A percentile compares a stretch with the other conserved stretches of the same genome.
Evolutionary conservation across 2,797 vertebrate species (phyloP).

Genomic region (Gallirallus australis): DNA sequence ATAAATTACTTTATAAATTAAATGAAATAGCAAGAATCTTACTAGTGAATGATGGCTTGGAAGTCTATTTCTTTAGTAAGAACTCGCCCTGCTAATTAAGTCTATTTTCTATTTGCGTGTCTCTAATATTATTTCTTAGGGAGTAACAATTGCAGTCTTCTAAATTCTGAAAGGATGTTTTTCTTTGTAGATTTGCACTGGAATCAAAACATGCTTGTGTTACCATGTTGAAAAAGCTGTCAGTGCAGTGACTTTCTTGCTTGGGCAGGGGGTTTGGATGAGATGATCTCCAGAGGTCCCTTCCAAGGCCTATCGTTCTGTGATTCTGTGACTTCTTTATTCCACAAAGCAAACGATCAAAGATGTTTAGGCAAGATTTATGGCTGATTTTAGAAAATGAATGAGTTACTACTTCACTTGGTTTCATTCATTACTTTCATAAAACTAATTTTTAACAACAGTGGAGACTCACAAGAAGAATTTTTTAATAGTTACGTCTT

Average conservation of each 20-base stretch:
- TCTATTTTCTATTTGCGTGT: not conserved
- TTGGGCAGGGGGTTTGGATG: too few species aligned
- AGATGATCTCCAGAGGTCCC: too few species aligned
- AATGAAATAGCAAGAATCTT: not conserved
- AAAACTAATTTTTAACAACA: not conserved
- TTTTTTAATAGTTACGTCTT: not conserved
- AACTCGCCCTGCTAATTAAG: not conserved
- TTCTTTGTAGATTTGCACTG: not conserved
- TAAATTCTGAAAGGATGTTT: not conserved
- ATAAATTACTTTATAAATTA: not conserved
- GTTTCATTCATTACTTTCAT: not conserved
- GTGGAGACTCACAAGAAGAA: not conserved
- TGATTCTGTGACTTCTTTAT: not conserved
- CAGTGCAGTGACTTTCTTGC: not conserved
- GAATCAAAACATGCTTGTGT: not conserved
- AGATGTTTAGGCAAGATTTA: not conserved
- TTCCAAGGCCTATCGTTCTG: too few species aligned
- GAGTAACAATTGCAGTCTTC: not conserved
- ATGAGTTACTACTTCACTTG: not conserved
- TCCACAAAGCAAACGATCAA: not conserved
- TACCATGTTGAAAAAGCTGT: not conserved
- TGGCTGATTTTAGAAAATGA: not conserved
- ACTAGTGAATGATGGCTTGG: not conserved
- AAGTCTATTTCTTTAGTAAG: not conserved
- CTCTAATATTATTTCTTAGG: not conserved